These are phyloP conservation scores for Xylocopa sonorina DNA, from an alignment of 1,140 invertebrate species.

Conservation along the genomic window DNA sequence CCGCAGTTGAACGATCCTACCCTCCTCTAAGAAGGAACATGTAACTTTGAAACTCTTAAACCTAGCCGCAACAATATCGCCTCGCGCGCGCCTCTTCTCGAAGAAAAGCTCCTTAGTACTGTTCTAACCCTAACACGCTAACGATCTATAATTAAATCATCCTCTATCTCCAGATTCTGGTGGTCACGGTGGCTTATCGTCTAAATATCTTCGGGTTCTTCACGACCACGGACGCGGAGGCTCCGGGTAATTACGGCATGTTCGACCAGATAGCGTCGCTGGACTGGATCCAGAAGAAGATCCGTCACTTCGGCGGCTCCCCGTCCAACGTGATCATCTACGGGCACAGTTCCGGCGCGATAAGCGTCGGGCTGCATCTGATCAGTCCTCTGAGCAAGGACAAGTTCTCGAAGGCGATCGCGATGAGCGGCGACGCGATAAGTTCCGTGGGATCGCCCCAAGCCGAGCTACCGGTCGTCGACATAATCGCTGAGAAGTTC, in stretches of 20 bases:
- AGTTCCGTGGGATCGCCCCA: constrained; percentile 72
- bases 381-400: constrained; percentile 84
- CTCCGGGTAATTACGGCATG: constrained; percentile 95
- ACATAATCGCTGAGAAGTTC: constrained; percentile 84
- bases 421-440: constrained; percentile 89
- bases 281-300: constrained; percentile 93
- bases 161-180: constrained; percentile 84
- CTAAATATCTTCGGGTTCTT: constrained; percentile 96
- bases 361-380: constrained; percentile 88
- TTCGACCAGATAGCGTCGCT: constrained; percentile 95
- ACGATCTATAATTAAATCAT: not conserved
- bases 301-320: constrained; percentile 93
- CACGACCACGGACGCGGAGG: constrained; percentile 89
- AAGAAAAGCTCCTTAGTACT: constrained; percentile 4
- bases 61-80: constrained; percentile 17
- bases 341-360: constrained; percentile 91
- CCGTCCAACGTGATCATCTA: constrained; percentile 92
- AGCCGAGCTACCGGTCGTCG: constrained; percentile 81
- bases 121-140: constrained; percentile 15
- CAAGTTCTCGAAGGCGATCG: constrained; percentile 86
- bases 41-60: constrained; percentile 10
- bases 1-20: constrained; percentile 10
- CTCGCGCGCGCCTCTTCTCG: not conserved
- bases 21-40: constrained; percentile 14
- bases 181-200: constrained; percentile 90